Base-by-base conservation (phyloP, 2,797 vertebrate genomes). In the Carcharodon carcharias region DNA sequence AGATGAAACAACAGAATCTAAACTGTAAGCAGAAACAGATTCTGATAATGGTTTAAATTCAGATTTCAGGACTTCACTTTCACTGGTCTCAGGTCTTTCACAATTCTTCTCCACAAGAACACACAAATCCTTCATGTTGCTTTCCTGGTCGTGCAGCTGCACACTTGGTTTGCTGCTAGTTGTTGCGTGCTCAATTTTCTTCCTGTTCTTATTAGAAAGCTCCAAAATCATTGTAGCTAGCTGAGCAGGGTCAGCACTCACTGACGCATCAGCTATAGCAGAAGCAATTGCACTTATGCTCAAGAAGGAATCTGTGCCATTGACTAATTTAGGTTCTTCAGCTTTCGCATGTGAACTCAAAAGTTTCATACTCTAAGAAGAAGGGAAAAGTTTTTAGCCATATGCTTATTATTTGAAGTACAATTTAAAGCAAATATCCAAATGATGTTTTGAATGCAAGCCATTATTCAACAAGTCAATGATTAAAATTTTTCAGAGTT, bases 231-330 rank as follows among this genome's bases (percentile, higher is more conserved):
- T 99, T 96, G 98, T 98, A 96, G 98, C 99, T 96, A 99, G 98
- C 96, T 99, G 98, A 9, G 98, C 98, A 31, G 99, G 98, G 92
- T 99, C 98, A 1, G 98, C 98, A 96, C 98, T 99, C 96, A 98
- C 97, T 6, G 99, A 99, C 7, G 98, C 99, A 96, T 99, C 98
- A 6, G 98, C 98, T 93, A 99, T 99, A 80, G 99, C 99, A 65
- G 98, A 98, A 89, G 99, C 99, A 96, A 99, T 99, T 2, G 98
- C 99, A 97, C 99, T 99, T 96, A 99, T 98, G 96, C 98, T 99
- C 61, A 99, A 98, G 0, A 98, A n/a, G 65, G 98, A 97, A 87
- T 98, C 97, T 31, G 96, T 97, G 31, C 31, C 31, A 31, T 97
- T 96, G 96, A 96, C 97, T 97, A 92, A 97, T 97, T 87, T 97